Evolutionary conservation across 2,888 invertebrate species (phyloP).

Genomic region (Tipula vernalis): DNA sequence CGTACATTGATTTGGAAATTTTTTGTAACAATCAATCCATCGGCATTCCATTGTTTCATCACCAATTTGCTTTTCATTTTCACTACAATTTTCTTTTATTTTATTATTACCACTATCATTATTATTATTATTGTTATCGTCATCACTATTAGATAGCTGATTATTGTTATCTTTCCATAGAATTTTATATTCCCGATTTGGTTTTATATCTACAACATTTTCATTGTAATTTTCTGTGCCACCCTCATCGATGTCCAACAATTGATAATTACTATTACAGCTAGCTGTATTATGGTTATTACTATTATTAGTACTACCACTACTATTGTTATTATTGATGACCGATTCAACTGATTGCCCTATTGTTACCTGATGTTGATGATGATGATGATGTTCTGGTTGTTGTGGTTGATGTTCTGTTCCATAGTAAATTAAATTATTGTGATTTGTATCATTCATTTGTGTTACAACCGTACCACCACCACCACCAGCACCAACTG

Average conservation of each 20-base stretch:
- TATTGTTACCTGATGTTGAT: background rate
- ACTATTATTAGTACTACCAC: background rate
- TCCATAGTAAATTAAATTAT: background rate
- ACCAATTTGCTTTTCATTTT: background rate
- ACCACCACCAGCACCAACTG: background rate
- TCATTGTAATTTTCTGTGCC: conserved; percentile 25
- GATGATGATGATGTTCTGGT: background rate
- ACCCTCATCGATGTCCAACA: conserved; percentile 14
- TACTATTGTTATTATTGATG: background rate
- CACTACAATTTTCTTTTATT: conserved; percentile 8
- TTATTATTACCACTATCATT: conserved; percentile 17
- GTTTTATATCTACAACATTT: conserved; percentile 23
- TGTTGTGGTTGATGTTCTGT: background rate
- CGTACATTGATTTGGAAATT: conserved; percentile 64
- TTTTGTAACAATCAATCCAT: conserved; percentile 76
- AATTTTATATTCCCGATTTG: conserved; percentile 33
- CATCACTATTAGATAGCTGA: background rate
- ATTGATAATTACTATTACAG: conserved; percentile 17
- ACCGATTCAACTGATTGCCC: background rate
- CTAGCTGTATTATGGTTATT: background rate
- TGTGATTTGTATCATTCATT: background rate
- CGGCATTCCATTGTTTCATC: conserved; percentile 42
- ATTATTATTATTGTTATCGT: conserved; percentile 22
- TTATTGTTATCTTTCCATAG: conserved; percentile 24
- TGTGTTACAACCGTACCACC: background rate